Conservation (phyloP, 2,888 invertebrate genomes). For the Sycophila texana region DNA sequence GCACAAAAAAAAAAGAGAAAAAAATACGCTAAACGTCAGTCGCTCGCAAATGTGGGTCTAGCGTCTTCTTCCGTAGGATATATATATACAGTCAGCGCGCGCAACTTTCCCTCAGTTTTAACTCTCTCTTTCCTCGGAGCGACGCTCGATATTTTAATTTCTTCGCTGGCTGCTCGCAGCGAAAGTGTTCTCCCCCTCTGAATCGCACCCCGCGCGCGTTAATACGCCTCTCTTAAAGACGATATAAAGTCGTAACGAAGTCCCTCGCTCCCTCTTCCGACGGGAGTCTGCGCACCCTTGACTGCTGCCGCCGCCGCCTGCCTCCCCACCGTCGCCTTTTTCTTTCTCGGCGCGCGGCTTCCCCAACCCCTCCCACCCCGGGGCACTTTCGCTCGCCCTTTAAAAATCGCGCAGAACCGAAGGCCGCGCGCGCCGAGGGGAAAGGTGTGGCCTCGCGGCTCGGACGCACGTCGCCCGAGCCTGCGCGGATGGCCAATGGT, state of each 20-base stretch:
- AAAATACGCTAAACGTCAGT: background rate
- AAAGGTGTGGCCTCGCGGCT: slow-evolving; percentile 66
- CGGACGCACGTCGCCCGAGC: slow-evolving; percentile 24
- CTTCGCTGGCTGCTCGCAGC: slow-evolving; percentile 32
- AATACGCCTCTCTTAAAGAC: slow-evolving; percentile 37
- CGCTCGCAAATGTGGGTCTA: slow-evolving; percentile 47
- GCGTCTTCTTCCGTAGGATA: background rate
- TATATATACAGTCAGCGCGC: slow-evolving; percentile 5
- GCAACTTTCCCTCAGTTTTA: slow-evolving; percentile 41
- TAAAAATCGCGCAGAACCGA: slow-evolving; percentile 17
- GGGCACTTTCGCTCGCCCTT: background rate
- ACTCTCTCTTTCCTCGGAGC: slow-evolving; percentile 51
- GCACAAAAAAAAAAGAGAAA: no score
- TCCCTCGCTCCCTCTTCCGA: slow-evolving; percentile 16
- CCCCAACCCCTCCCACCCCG: slow-evolving; percentile 10
- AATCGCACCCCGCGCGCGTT: background rate
- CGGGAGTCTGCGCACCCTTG: slow-evolving; percentile 8
- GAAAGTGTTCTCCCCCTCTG: slow-evolving; percentile 35
- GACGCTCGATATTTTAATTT: slow-evolving; percentile 57
- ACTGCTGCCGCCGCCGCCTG: slow-evolving; percentile 33
- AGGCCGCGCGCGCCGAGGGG: slow-evolving; percentile 38
- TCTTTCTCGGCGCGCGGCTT: slow-evolving; percentile 17
- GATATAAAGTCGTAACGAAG: slow-evolving; percentile 31
- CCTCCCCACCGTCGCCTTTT: slow-evolving; percentile 32
- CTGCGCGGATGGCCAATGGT: slow-evolving; percentile 72